Percentiles rank a stretch among this genome's conserved stretches.
Conservation (phyloP, 2,888 invertebrate species). For the Drosophila diplacantha region DNA sequence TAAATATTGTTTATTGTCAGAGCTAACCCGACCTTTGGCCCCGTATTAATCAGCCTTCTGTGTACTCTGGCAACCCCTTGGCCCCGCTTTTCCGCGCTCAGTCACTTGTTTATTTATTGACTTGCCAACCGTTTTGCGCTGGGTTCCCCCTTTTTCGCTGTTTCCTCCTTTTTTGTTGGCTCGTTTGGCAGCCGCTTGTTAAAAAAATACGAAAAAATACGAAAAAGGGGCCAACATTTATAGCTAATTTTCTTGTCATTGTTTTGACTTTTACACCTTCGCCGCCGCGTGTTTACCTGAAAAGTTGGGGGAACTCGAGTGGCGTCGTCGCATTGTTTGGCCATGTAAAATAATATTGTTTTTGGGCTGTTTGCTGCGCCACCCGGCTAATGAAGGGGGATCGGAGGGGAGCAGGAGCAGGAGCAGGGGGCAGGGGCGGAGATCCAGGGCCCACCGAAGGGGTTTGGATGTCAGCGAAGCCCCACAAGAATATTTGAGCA, state of each 20-base stretch:
- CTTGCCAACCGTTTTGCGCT: constrained; percentile 46
- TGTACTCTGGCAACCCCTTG: constrained; percentile 4
- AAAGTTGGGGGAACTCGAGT: constrained; percentile 34
- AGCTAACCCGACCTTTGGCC: constrained; percentile 41
- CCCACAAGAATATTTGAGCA: constrained; percentile 20
- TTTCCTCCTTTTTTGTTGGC: constrained; percentile 12
- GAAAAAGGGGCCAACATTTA: constrained; percentile 39
- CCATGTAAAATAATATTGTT: constrained; percentile 62
- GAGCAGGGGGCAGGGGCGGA: too few relatives aligned
- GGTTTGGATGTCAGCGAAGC: constrained; percentile 37
- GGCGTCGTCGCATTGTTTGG: constrained; percentile 51
- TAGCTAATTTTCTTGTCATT: constrained; percentile 55
- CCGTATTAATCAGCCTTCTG: constrained; percentile 32
- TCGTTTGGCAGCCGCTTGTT: constrained; percentile 38
- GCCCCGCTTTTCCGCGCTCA: not conserved
- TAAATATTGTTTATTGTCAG: constrained; percentile 48
- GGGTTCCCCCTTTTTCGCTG: constrained; percentile 5
- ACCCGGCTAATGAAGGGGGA: constrained; percentile 57
- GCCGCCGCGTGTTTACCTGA: constrained; percentile 45
- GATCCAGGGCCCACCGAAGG: not conserved
- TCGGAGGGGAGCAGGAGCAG: not conserved
- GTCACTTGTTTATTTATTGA: constrained; percentile 45
- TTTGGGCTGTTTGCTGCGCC: constrained; percentile 44
- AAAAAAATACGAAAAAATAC: constrained; percentile 36
- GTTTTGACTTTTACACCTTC: constrained; percentile 51